Evolutionary conservation across 2,888 invertebrate species (phyloP).

Genomic region (Diogma glabrata): DNA sequence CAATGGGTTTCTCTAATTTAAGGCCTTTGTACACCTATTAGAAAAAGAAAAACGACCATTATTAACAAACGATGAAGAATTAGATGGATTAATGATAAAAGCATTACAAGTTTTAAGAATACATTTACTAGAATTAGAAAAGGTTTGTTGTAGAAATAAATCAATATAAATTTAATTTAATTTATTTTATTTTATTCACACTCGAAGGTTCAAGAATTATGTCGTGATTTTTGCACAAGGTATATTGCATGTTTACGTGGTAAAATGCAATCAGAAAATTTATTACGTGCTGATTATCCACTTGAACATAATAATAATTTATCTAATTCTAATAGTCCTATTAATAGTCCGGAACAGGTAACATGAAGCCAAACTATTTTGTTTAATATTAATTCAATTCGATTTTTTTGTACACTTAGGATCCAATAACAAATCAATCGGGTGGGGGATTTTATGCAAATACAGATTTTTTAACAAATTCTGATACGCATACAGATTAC

Average conservation of each 20-base stretch:
- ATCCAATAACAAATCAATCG: constrained; percentile 17
- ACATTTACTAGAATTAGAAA: constrained; percentile 83
- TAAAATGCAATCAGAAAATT: constrained; percentile 81
- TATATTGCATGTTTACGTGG: constrained; percentile 86
- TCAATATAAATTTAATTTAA: too few species aligned
- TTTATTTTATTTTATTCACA: background rate
- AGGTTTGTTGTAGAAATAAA: too few species aligned
- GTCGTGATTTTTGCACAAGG: constrained; percentile 87
- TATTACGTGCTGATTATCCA: constrained; percentile 64
- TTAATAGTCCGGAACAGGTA: constrained; percentile 24
- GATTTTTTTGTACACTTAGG: constrained; percentile 11
- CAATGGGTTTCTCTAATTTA: constrained; percentile 19
- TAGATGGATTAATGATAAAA: constrained; percentile 87
- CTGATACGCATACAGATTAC: constrained; percentile 15
- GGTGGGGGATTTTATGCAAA: constrained; percentile 17
- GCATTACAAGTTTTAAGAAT: constrained; percentile 84
- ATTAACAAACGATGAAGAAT: constrained; percentile 83
- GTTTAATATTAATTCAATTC: too few species aligned
- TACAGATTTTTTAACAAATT: constrained; percentile 17
- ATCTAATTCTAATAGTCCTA: constrained; percentile 40
- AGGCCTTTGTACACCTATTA: constrained; percentile 83
- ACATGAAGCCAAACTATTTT: background rate
- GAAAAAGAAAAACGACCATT: constrained; percentile 76
- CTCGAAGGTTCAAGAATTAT: constrained; percentile 67
- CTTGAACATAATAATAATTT: constrained; percentile 38